These are phyloP conservation scores for Teleogryllus oceanicus DNA, from an alignment of 2,888 invertebrate species.

Conservation along the genomic window DNA sequence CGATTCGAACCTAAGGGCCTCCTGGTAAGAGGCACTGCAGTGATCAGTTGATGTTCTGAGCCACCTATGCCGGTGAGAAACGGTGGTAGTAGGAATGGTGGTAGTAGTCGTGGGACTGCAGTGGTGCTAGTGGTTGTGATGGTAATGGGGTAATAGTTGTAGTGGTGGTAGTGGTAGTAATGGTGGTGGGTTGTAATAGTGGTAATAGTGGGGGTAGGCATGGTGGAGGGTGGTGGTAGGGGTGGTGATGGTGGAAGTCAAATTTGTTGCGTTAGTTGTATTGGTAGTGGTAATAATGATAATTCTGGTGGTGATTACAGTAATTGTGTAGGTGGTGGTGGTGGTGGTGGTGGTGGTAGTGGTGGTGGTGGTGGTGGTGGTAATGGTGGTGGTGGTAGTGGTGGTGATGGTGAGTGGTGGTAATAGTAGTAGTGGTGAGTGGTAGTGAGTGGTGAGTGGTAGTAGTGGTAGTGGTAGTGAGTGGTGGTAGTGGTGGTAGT, in stretches of 20 bases:
- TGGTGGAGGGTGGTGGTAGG: background rate
- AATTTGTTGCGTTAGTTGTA: background rate
- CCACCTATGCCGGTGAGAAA: too few species aligned
- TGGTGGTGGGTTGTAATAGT: too few species aligned
- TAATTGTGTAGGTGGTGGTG: too few species aligned
- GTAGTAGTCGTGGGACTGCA: too few species aligned
- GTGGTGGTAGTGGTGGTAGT: background rate
- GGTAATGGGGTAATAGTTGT: too few species aligned
- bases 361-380: background rate
- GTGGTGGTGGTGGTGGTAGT: background rate
- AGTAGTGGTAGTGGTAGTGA: background rate
- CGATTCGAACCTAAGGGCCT: too few species aligned
- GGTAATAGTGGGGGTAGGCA: background rate
- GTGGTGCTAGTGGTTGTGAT: too few species aligned
- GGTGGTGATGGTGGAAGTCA: background rate
- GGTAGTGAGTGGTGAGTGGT: too few species aligned
- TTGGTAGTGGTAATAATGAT: background rate
- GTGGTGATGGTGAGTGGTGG: background rate
- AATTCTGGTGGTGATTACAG: background rate
- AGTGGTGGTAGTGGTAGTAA: too few species aligned
- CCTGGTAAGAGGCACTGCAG: too few species aligned
- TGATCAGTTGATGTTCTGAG: too few species aligned
- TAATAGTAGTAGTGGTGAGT: background rate
- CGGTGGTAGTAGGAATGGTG: too few species aligned
- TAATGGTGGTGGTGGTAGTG: background rate